phyloP scores from a whole-genome alignment of 2,113 vertebrate genomes.

The Motacilla alba region DNA sequence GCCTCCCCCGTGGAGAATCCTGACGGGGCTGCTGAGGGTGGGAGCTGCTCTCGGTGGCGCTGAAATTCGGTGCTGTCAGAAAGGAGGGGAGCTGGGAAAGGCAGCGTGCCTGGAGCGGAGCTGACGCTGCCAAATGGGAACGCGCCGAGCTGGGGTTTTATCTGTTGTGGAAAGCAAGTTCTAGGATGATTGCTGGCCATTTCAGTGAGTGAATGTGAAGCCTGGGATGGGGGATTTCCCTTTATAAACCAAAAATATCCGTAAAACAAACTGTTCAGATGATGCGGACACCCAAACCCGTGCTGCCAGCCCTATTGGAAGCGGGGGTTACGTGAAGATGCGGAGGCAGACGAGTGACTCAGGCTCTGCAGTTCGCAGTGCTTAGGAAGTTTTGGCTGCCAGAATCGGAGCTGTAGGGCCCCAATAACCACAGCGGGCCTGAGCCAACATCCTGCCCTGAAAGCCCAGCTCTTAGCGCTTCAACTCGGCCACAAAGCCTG shows the following conservation, averaged over 20 bases:
- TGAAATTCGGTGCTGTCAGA: neutral
- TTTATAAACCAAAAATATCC: neutral
- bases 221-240: neutral
- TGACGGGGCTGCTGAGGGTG: fast-evolving
- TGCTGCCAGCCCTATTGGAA: fast-evolving
- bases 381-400: neutral
- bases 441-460: neutral
- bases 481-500: neutral
- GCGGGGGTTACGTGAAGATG: fast-evolving
- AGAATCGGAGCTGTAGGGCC: neutral
- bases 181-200: neutral
- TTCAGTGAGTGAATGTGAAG: neutral
- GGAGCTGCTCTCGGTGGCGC: fast-evolving
- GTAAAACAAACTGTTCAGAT: neutral
- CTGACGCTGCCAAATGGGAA: neutral
- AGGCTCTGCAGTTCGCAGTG: neutral
- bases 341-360: neutral
- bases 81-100: neutral
- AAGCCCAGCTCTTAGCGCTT: neutral
- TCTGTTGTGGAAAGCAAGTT: neutral
- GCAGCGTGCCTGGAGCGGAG: fast-evolving
- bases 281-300: neutral
- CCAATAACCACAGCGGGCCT: fast-evolving
- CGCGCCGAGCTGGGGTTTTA: neutral
- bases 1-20: fast-evolving